A percentile compares a stretch with the other conserved stretches of the same genome.
Evolutionary conservation across 2,888 invertebrate species (phyloP).

Genomic region (Trichopria drosophilae): DNA sequence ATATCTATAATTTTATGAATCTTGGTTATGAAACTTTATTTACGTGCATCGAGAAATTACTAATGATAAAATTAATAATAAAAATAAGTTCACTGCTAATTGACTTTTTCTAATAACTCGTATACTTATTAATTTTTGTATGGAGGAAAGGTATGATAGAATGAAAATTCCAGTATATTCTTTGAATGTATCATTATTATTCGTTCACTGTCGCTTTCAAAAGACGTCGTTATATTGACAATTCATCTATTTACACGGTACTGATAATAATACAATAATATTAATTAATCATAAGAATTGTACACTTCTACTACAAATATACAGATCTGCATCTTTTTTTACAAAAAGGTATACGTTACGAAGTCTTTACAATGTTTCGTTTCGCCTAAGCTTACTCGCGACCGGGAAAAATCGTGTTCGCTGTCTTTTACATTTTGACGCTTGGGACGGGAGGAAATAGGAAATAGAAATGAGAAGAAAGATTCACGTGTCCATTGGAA

Average conservation of each 20-base stretch:
- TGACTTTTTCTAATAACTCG: too few relatives aligned
- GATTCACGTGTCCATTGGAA: constrained; percentile 5
- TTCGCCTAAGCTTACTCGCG: constrained; percentile 34
- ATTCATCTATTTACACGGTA: constrained; percentile 45
- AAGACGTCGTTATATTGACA: constrained; percentile 54
- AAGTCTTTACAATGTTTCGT: constrained; percentile 47
- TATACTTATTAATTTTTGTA: too few relatives aligned
- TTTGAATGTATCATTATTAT: constrained; percentile 56
- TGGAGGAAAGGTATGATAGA: constrained; percentile 17
- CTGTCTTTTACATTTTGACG: too few relatives aligned
- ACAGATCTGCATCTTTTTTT: constrained; percentile 49
- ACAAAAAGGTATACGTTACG: constrained; percentile 42
- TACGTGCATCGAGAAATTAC: too few relatives aligned
- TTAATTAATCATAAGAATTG: constrained; percentile 50
- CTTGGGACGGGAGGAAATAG: constrained; percentile 1
- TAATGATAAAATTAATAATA: too few relatives aligned
- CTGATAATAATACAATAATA: constrained; percentile 43
- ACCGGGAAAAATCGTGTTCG: too few relatives aligned
- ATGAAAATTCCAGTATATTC: constrained; percentile 23
- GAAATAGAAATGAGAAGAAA: constrained; percentile 18
- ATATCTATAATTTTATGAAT: too few relatives aligned
- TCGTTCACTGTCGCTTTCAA: constrained; percentile 51
- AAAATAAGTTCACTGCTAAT: too few relatives aligned
- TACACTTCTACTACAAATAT: constrained; percentile 56
- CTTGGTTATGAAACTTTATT: too few relatives aligned